A percentile compares a stretch with the other conserved stretches of the same genome.
These are phyloP conservation scores for Drosophila borborema DNA, from an alignment of 2,888 invertebrate species.

Conservation along the genomic window DNA sequence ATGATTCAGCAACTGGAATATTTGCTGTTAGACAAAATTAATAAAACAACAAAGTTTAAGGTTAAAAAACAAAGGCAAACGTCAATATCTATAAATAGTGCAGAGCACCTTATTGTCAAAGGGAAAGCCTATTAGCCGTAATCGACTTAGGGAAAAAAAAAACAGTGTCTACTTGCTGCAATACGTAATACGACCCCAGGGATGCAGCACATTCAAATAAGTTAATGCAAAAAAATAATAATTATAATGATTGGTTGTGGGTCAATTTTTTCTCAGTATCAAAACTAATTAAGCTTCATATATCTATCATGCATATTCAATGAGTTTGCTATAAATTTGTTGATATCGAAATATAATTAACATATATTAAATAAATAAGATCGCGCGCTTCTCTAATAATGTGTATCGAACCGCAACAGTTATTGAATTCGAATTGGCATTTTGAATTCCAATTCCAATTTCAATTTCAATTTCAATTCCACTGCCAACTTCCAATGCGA, in stretches of 20 bases:
- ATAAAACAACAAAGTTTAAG: not conserved
- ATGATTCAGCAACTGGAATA: conserved; percentile 22
- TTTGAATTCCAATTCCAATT: not conserved
- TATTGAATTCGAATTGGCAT: conserved; percentile 13
- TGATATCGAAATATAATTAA: conserved; percentile 23
- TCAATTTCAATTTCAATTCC: not conserved
- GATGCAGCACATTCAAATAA: not conserved
- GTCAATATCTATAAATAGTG: conserved; percentile 25
- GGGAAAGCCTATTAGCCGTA: conserved; percentile 59
- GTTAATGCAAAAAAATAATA: not conserved
- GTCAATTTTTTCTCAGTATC: not conserved
- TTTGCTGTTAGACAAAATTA: not conserved
- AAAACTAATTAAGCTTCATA: not conserved
- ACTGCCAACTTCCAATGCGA: not conserved
- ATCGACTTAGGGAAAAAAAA: conserved; percentile 42
- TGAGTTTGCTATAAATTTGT: conserved; percentile 9
- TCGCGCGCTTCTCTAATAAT: conserved; percentile 12
- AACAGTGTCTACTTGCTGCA: not conserved
- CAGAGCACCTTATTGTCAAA: not conserved
- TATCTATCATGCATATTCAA: conserved; percentile 20
- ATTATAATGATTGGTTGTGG: not conserved
- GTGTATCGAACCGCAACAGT: conserved; percentile 13
- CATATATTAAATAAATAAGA: conserved; percentile 29
- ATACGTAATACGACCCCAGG: conserved; percentile 6
- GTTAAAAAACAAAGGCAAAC: conserved; percentile 14